Conservation (phyloP, 2,113 vertebrate species). For the Corythoichthys haematopterus region DNA sequence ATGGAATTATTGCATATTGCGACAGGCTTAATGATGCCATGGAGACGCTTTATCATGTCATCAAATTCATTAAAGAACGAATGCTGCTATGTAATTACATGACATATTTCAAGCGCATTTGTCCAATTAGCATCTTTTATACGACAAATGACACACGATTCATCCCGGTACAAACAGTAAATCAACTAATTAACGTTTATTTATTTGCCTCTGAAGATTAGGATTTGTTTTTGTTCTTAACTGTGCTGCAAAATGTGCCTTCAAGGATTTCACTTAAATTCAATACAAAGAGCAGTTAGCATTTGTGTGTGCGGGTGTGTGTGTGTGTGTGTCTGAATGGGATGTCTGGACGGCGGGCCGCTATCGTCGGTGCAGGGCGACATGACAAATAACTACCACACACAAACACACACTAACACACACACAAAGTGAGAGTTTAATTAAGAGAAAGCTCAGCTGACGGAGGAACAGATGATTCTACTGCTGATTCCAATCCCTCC, state of each 20-base stretch:
- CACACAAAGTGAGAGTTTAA: conserved; percentile 9
- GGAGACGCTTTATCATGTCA: neutral
- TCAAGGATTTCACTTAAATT: neutral
- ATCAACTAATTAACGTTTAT: neutral
- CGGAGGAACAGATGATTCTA: conserved; percentile 9
- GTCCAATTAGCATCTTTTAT: conserved; percentile 1
- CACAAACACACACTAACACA: neutral
- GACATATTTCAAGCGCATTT: neutral
- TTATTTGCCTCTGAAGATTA: neutral
- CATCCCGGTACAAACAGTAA: neutral
- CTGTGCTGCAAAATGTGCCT: neutral
- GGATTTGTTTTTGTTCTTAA: neutral
- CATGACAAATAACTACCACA: neutral
- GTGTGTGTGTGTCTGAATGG: neutral
- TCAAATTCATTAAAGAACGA: neutral
- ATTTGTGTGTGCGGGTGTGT: neutral
- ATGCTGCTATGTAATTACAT: neutral
- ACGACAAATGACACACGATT: neutral
- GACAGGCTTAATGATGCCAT: neutral
- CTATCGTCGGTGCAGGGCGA: neutral
- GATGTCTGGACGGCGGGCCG: neutral
- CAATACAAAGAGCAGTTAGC: neutral
- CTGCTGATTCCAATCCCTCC: conserved; percentile 8
- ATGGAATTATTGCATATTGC: no score
- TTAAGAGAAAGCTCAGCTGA: conserved; percentile 13